phyloP scores from a whole-genome alignment of 2,113 vertebrate genomes.

The Zootoca vivipara region DNA sequence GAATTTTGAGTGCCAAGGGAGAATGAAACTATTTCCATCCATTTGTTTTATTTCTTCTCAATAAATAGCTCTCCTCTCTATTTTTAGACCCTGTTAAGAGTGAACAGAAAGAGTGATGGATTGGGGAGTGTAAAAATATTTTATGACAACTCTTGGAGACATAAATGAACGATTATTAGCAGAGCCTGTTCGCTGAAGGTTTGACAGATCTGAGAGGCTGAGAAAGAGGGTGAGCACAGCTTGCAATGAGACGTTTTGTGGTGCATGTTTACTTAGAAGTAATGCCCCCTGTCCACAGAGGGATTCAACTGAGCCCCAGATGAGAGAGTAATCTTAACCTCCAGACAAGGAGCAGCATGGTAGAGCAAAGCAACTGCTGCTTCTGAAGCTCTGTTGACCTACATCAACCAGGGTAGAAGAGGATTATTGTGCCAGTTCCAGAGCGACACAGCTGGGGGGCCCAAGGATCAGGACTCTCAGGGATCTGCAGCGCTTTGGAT shows the following conservation, averaged over 20 bases:
- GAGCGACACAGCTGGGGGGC: too few relatives aligned
- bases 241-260: not conserved
- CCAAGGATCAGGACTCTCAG: too few relatives aligned
- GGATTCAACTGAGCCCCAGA: not conserved
- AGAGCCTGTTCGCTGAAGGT: not conserved
- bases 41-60: not conserved
- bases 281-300: not conserved
- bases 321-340: too few relatives aligned
- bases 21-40: not conserved
- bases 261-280: not conserved
- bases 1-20: not conserved
- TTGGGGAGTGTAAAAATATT: not conserved
- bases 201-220: not conserved
- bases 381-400: too few relatives aligned
- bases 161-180: conserved; percentile 8
- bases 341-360: too few relatives aligned
- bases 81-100: not conserved
- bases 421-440: too few relatives aligned
- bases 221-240: too few relatives aligned
- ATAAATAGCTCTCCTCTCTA: not conserved
- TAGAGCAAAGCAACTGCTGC: too few relatives aligned
- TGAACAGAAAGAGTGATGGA: not conserved
- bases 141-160: conserved; percentile 15
- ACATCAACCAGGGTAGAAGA: too few relatives aligned
- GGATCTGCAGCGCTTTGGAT: too few relatives aligned